Evolutionary conservation across 2,797 vertebrate species (phyloP), one percentile per base, ranked within the genome.

Genomic region (Artibeus lituratus): DNA sequence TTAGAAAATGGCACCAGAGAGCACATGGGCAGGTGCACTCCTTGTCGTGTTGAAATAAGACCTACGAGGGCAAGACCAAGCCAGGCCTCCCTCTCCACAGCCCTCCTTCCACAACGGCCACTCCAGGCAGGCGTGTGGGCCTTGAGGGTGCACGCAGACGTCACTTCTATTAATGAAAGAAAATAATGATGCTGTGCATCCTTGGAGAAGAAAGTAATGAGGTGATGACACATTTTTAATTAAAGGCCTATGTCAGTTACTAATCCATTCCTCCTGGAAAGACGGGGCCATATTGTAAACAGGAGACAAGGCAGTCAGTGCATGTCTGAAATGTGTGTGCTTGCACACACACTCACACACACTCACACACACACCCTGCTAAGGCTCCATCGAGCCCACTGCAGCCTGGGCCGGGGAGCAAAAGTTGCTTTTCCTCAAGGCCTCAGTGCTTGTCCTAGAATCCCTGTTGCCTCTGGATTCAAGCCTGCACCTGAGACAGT

Each of bases 221-320:
- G 92, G 81, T 44, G 92, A 83, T 94, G 94, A 88, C 95, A 97
- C 70, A 35, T 73, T 97, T 96, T 95, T 95, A 97, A 96, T 96
- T 95, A 96, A 98, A 95, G 88, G 94, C 70, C 93, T 78, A 70
- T 78, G 93, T 88, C 87, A 85, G 92, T 90, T 86, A 96, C 93
- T 83, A 93, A 76, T 94, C 69, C 47, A 83, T 70, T 93, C 73
- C 84, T 92, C 55, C 77, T 87, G 53, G 81, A 93, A 90, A 94
- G 77, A 78, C n/a, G 35, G 87, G 39, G 44, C 26, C 49, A 2
- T 22, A 32, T 32, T 73, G 55, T 44, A 85, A 87, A 69, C 10
- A 2, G 5, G 62, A 93, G 32, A 89, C 29, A 16, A 77, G 51
- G n/a, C 16, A 3, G 6, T 7, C 16, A 3, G 6, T 7, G 24